Percentiles rank a stretch among this genome's conserved stretches.
Evolutionary conservation across 2,113 vertebrate species (phyloP).

Genomic region (Spermophilus dauricus): DNA sequence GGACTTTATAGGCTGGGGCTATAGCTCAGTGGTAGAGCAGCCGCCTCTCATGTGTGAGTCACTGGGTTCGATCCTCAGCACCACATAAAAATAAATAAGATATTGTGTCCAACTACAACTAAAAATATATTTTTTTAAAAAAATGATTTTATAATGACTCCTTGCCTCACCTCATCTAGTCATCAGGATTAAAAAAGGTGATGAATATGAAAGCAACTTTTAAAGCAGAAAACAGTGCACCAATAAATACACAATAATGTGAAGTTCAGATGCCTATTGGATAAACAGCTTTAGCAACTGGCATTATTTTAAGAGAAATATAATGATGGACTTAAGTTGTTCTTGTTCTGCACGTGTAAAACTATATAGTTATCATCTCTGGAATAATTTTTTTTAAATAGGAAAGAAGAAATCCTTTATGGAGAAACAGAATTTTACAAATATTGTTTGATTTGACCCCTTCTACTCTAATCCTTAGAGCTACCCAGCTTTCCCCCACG

Average conservation of each 20-base stretch:
- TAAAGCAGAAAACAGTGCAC: neutral
- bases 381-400: constrained; percentile 63
- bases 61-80: too few species aligned
- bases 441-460: constrained; percentile 73
- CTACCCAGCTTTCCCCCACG: constrained; percentile 73
- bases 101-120: too few species aligned
- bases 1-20: too few species aligned
- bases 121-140: too few species aligned
- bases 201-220: constrained; percentile 22
- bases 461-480: constrained; percentile 60
- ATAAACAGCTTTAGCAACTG: neutral
- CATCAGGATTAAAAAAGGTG: neutral
- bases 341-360: constrained; percentile 29
- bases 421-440: constrained; percentile 43
- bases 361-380: neutral
- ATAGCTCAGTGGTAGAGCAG: too few species aligned
- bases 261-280: neutral
- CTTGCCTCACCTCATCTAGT: neutral
- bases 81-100: too few species aligned
- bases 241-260: neutral
- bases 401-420: constrained; percentile 52
- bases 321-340: neutral
- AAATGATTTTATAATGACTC: neutral
- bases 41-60: too few species aligned
- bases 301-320: constrained; percentile 5